These are phyloP conservation scores for Drosophila monieri DNA, from an alignment of 2,888 invertebrate species.

Conservation along the genomic window DNA sequence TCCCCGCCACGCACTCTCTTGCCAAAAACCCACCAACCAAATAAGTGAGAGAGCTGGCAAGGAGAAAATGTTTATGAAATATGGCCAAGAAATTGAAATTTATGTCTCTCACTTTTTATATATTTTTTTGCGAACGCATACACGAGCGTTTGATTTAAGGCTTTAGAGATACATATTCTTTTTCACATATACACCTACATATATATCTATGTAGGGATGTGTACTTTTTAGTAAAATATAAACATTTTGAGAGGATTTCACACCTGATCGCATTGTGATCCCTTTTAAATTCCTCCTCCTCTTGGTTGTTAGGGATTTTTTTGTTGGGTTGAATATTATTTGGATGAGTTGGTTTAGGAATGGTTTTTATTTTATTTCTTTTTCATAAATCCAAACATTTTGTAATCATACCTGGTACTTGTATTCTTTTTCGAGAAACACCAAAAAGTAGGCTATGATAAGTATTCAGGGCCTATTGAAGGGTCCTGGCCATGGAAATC, in stretches of 20 bases:
- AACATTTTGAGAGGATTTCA: slow-evolving; percentile 27
- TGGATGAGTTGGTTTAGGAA: too few species aligned
- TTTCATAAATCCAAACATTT: too few species aligned
- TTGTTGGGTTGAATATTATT: background rate
- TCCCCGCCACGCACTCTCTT: slow-evolving; percentile 3
- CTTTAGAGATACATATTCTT: background rate
- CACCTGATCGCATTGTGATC: slow-evolving; percentile 34
- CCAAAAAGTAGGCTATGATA: too few species aligned
- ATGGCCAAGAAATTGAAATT: slow-evolving; percentile 57
- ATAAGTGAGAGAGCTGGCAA: slow-evolving; percentile 11
- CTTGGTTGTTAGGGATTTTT: background rate
- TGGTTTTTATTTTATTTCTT: too few species aligned
- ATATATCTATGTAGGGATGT: background rate
- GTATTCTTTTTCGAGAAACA: too few species aligned
- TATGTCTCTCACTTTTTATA: slow-evolving; percentile 36
- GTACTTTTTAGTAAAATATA: background rate
- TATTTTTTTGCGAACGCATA: slow-evolving; percentile 3
- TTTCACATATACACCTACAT: background rate
- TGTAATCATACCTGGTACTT: background rate
- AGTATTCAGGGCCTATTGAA: too few species aligned
- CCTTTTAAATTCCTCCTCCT: background rate
- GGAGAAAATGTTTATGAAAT: slow-evolving; percentile 36
- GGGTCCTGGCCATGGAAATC: slow-evolving; percentile 1
- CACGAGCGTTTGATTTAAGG: slow-evolving; percentile 3
- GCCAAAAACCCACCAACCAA: background rate